Evolutionary conservation across 2,888 invertebrate species (phyloP).

Genomic region (Smittia aterrima): DNA sequence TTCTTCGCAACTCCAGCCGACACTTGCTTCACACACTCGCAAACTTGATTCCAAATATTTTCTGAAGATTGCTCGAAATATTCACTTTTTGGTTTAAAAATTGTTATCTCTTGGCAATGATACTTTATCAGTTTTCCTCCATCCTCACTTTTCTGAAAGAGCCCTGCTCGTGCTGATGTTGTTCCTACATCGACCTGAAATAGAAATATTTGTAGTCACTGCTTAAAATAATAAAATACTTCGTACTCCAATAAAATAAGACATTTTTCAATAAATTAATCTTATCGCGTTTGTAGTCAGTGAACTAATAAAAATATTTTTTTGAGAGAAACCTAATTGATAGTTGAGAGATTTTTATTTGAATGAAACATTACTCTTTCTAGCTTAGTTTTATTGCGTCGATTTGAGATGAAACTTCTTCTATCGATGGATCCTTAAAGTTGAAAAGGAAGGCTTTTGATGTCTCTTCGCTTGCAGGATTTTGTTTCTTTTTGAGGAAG

Average conservation of each 20-base stretch:
- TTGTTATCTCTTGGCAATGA: slow-evolving; percentile 65
- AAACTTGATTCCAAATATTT: slow-evolving; percentile 76
- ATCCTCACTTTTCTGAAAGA: slow-evolving; percentile 59
- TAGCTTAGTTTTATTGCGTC: no score
- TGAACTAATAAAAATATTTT: no score
- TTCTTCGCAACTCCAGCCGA: slow-evolving; percentile 56
- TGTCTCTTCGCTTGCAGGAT: no score
- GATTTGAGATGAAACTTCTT: no score
- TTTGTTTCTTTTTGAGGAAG: background rate
- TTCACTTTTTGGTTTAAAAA: slow-evolving; percentile 63
- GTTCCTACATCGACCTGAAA: slow-evolving; percentile 94
- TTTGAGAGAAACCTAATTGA: no score
- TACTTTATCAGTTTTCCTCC: slow-evolving; percentile 66
- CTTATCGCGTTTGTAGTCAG: no score
- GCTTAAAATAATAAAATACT: background rate
- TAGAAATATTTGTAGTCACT: slow-evolving; percentile 56
- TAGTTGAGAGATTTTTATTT: no score
- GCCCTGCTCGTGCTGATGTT: slow-evolving; percentile 81
- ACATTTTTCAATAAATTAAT: background rate
- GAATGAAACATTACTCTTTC: no score
- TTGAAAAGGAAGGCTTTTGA: no score
- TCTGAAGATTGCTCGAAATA: slow-evolving; percentile 89
- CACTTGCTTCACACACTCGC: slow-evolving; percentile 70
- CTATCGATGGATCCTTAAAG: no score
- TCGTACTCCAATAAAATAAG: slow-evolving; percentile 27